A percentile compares a stretch with the other conserved stretches of the same genome.
Evolutionary conservation across 2,797 vertebrate species (phyloP).

Genomic region (Hybognathus amarus): DNA sequence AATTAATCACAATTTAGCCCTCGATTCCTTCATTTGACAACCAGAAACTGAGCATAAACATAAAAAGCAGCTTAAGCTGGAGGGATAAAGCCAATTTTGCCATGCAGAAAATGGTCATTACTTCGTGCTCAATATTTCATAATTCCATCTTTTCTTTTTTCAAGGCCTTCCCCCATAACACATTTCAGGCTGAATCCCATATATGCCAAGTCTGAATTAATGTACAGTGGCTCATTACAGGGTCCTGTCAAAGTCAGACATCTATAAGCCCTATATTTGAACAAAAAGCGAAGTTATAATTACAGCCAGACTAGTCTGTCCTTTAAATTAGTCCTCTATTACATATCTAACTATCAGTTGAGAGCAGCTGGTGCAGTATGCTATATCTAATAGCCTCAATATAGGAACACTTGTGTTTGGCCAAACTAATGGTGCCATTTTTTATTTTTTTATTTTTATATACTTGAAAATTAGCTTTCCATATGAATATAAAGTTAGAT

Average conservation of each 20-base stretch:
- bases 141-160: slow-evolving; percentile 52
- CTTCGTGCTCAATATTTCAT: slow-evolving; percentile 62
- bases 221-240: slow-evolving; percentile 59
- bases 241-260: slow-evolving; percentile 55
- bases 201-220: slow-evolving; percentile 57
- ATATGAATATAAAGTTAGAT: slow-evolving; percentile 7
- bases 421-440: not conserved
- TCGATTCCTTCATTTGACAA: slow-evolving; percentile 36
- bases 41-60: slow-evolving; percentile 34
- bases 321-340: slow-evolving; percentile 56
- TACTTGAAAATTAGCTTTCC: not conserved
- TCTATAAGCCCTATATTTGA: slow-evolving; percentile 58
- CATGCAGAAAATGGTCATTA: slow-evolving; percentile 54
- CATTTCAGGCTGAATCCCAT: slow-evolving; percentile 46
- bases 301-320: slow-evolving; percentile 54
- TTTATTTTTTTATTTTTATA: slow-evolving; percentile 26
- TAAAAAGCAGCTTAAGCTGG: slow-evolving; percentile 24
- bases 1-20: slow-evolving; percentile 56
- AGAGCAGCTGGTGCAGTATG: slow-evolving; percentile 18
- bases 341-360: slow-evolving; percentile 39
- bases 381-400: slow-evolving; percentile 1
- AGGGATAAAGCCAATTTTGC: slow-evolving; percentile 35
- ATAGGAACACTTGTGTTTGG: slow-evolving; percentile 11
- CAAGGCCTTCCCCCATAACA: slow-evolving; percentile 36
- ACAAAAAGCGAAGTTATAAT: slow-evolving; percentile 57